These are phyloP conservation scores for Psylliodes chrysocephalus DNA, from an alignment of 2,888 invertebrate species.

Conservation along the genomic window DNA sequence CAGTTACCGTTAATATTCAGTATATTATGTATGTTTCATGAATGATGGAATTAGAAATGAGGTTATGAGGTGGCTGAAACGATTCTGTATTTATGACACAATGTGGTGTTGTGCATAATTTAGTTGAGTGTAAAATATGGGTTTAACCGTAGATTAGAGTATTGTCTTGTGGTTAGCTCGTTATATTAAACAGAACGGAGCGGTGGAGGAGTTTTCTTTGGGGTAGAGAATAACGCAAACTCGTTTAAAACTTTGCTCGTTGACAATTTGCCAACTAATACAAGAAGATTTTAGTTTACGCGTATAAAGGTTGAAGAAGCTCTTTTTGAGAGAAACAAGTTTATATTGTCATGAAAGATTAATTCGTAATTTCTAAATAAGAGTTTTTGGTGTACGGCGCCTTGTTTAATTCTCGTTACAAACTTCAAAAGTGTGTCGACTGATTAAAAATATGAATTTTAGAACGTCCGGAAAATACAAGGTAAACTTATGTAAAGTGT, in stretches of 20 bases:
- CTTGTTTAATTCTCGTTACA: not conserved
- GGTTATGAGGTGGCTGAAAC: conserved; percentile 16
- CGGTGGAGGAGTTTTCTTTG: conserved; percentile 16
- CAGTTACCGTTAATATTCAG: not conserved
- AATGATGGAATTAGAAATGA: conserved; percentile 17
- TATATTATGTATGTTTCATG: not conserved
- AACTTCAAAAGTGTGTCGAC: no score
- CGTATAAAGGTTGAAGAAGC: not conserved
- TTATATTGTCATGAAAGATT: not conserved
- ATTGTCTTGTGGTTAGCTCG: conserved; percentile 30
- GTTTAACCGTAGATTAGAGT: conserved; percentile 27
- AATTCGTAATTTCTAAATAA: not conserved
- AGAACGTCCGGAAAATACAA: no score
- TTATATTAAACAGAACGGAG: conserved; percentile 20
- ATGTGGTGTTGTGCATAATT: conserved; percentile 27
- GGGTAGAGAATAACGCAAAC: conserved; percentile 22
- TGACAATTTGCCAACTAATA: conserved; percentile 9
- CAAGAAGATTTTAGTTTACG: not conserved
- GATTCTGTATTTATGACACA: conserved; percentile 23
- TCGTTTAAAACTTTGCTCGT: conserved; percentile 26
- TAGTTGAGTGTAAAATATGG: conserved; percentile 24
- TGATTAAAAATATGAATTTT: no score
- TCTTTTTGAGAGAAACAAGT: not conserved
- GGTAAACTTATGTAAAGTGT: no score
- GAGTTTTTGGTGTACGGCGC: not conserved